These are phyloP conservation scores for Chrysogorgia sp. DNA, from an alignment of 92 coral and sea anemone species.

Conservation along the genomic window DNA sequence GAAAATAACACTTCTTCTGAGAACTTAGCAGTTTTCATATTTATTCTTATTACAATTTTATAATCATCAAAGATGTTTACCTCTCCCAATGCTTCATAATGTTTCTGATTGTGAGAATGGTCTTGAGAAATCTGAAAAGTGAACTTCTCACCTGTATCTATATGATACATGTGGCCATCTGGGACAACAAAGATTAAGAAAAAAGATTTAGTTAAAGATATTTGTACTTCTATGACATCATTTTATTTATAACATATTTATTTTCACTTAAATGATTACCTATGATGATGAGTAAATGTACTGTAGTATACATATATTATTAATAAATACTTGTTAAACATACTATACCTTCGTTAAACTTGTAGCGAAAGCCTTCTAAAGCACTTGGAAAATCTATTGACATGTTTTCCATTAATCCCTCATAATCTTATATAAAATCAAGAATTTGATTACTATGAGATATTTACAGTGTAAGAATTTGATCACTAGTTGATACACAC, in stretches of 20 bases:
- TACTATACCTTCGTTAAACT: conserved; percentile 62
- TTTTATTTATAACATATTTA: too few species aligned
- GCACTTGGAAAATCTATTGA: conserved; percentile 1
- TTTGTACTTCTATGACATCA: too few species aligned
- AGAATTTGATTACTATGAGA: too few species aligned
- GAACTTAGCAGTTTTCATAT: too few species aligned
- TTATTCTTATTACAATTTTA: not conserved
- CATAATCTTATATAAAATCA: too few species aligned
- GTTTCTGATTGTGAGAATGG: conserved; percentile 75
- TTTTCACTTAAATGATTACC: too few species aligned
- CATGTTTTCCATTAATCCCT: too few species aligned
- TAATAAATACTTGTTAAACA: not conserved
- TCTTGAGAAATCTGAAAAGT: conserved; percentile 76
- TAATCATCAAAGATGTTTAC: conserved; percentile 55
- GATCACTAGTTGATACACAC: too few species aligned
- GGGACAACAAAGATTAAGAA: not conserved
- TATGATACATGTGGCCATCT: not conserved
- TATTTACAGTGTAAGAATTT: too few species aligned
- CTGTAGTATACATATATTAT: not conserved
- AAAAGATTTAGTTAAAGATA: too few species aligned
- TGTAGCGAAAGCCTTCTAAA: conserved; percentile 70
- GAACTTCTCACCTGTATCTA: conserved; percentile 63
- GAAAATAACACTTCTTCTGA: too few species aligned
- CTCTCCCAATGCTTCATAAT: conserved; percentile 95
- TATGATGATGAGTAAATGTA: too few species aligned